phyloP scores from a whole-genome alignment of 2,888 invertebrate species.

The Pandemis cinnamomeana region DNA sequence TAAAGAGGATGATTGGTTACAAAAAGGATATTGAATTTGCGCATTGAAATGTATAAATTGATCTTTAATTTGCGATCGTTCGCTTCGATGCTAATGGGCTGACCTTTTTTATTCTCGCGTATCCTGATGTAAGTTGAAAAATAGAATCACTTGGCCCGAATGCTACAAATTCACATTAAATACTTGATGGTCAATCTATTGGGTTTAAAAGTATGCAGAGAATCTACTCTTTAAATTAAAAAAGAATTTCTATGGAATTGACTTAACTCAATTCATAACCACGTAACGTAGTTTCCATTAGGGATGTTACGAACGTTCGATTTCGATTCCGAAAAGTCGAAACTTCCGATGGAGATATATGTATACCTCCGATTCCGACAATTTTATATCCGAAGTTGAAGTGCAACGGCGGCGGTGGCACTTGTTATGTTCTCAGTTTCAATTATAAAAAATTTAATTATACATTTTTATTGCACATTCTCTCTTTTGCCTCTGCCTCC shows the following conservation, averaged over 20 bases:
- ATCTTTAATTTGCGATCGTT: slow-evolving; percentile 32
- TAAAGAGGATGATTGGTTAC: slow-evolving; percentile 35
- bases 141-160: neutral
- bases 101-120: slow-evolving; percentile 11
- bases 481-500: too few species aligned
- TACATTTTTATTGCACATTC: too few species aligned
- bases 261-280: neutral
- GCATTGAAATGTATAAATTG: slow-evolving; percentile 32
- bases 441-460: too few species aligned
- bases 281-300: neutral
- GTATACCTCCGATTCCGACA: too few species aligned
- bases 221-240: neutral
- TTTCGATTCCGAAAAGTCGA: too few species aligned
- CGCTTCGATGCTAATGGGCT: slow-evolving; percentile 27
- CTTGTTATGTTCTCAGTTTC: too few species aligned
- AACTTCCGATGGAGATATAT: too few species aligned
- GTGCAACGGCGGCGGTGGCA: too few species aligned
- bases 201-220: neutral
- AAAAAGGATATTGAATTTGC: slow-evolving; percentile 34
- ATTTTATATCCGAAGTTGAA: too few species aligned
- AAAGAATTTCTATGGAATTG: neutral
- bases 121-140: neutral
- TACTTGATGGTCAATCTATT: neutral
- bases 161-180: neutral
- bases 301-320: too few species aligned